Percentiles rank a stretch among this genome's conserved stretches.
Conservation (phyloP, 2,113 vertebrate genomes). For the Oncorhynchus clarkii region DNA sequence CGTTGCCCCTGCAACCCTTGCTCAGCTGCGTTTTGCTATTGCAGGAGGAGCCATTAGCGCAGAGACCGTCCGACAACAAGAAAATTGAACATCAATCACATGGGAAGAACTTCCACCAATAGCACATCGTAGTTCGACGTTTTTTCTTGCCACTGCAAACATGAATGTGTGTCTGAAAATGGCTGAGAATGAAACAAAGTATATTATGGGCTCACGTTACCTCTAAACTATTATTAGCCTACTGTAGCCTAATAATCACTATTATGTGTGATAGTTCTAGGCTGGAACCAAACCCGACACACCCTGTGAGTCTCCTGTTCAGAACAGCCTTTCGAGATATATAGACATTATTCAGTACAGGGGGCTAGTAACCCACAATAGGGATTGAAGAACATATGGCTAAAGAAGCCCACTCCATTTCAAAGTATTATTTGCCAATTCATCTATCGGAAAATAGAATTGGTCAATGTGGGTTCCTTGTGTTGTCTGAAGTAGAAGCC, state of each 20-base stretch:
- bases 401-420: no score
- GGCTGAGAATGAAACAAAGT: background rate
- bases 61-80: constrained; percentile 62
- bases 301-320: background rate
- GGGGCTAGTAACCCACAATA: no score
- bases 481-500: no score
- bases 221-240: background rate
- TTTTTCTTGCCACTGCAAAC: constrained; percentile 30
- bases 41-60: constrained; percentile 95
- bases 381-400: no score
- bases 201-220: background rate
- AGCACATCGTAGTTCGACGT: constrained; percentile 50
- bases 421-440: no score
- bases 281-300: background rate
- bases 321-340: background rate
- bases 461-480: no score
- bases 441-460: no score
- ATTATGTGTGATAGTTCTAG: no score
- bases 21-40: constrained; percentile 80
- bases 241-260: background rate
- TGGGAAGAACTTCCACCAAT: constrained; percentile 64
- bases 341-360: no score
- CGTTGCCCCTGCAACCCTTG: constrained; percentile 65
- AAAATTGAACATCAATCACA: constrained; percentile 51
- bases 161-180: constrained; percentile 4